Evolutionary conservation across 2,113 vertebrate species (phyloP), one percentile per base, ranked within the genome.

Genomic region (Malaclemys terrapin): DNA sequence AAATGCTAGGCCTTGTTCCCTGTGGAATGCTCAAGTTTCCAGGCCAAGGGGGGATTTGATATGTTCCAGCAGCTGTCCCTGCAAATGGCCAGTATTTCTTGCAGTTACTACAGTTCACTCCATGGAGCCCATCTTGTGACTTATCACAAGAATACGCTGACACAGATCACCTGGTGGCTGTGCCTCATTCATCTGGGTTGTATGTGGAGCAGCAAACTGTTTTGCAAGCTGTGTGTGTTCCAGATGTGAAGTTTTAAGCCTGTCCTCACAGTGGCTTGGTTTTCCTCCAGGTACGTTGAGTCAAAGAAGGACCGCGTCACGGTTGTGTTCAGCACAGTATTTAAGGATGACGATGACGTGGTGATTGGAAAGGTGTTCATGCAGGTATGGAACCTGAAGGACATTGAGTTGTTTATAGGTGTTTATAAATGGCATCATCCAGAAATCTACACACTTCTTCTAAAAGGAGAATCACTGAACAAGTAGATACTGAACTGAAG

Each of bases 311-410:
- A 99, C 98, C 97, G 99, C 75, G 99, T 99, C 96, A 99, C 99
- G 0, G 99, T 99, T 90, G 99, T 99, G 89, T 99, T 99, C 99
- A 99, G 99, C 98, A 99, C 99, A 0, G 99, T 99, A 94, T 99
- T 99, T 98, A 99, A 99, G 97, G 99, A 99, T 20, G 99, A 99
- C 0, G 99, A 99, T 0, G 99, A 99, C 1, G 99, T 99, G 96
- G 99, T 99, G 97, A 99, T 99, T 0, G 99, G 99, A 88, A 99
- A 99, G 98, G 99, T 99, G 92, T 99, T 99, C 96, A 99, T 99
- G 99, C 99, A 99, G 99, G 99, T 99, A 98, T 31, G 98, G 89
- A 94, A 59, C 35, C 52, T 31, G 20, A 76, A 42, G 72, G 72
- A 25, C 35, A 12, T 42, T 80, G 38, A 0, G 0, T 75, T 17